phyloP scores from a whole-genome alignment of 2,888 invertebrate species.

The Netelia fuscicornis region DNA sequence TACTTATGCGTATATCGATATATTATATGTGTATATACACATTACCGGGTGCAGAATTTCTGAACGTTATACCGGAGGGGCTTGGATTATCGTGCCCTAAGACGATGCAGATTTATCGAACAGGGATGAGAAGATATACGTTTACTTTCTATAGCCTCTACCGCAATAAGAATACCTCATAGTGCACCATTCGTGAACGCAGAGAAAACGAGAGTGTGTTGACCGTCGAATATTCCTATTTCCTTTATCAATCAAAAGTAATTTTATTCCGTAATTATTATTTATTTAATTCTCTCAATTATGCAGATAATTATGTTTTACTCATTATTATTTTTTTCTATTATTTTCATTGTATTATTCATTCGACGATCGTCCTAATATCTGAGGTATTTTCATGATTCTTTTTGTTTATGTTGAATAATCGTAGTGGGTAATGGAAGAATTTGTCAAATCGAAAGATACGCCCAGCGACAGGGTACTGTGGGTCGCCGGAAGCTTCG shows the following conservation, averaged over 20 bases:
- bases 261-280: too few species aligned
- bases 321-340: too few species aligned
- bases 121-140: background rate
- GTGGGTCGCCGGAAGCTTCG: background rate
- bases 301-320: too few species aligned
- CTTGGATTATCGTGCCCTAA: slow-evolving; percentile 34
- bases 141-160: background rate
- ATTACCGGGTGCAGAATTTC: slow-evolving; percentile 3
- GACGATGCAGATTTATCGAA: slow-evolving; percentile 37
- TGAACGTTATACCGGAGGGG: slow-evolving; percentile 1
- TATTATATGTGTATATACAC: background rate
- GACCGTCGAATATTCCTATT: too few species aligned
- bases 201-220: too few species aligned
- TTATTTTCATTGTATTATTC: too few species aligned
- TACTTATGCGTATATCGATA: background rate
- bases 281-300: too few species aligned
- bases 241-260: too few species aligned
- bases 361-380: too few species aligned
- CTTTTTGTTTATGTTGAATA: background rate
- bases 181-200: too few species aligned
- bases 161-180: background rate
- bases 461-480: background rate
- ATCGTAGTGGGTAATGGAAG: background rate
- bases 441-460: slow-evolving; percentile 3
- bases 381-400: too few species aligned